phyloP scores from a whole-genome alignment of 2,888 invertebrate genomes.

The Amorpha juglandis region DNA sequence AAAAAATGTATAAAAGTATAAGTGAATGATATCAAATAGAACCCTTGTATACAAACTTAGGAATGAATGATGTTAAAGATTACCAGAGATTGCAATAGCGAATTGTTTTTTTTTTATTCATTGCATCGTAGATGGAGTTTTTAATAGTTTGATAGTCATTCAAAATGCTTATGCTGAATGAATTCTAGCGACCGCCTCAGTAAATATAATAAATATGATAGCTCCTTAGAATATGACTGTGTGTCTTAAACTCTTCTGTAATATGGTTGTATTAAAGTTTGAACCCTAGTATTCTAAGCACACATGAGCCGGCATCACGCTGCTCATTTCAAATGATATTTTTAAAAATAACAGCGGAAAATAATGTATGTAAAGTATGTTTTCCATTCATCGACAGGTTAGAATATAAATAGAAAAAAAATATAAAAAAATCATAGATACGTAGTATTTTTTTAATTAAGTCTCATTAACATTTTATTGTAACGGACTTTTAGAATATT shows the following conservation, averaged over 20 bases:
- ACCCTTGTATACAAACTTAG: conserved; percentile 65
- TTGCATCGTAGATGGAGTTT: conserved; percentile 52
- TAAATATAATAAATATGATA: conserved; percentile 62
- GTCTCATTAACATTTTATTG: conserved; percentile 68
- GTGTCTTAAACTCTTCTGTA: conserved; percentile 63
- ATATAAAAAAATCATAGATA: conserved; percentile 66
- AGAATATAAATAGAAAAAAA: conserved; percentile 59
- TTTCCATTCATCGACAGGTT: conserved; percentile 58
- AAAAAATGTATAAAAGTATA: conserved; percentile 73
- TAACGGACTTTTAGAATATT: conserved; percentile 68
- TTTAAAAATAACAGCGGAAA: conserved; percentile 47
- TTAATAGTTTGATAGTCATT: conserved; percentile 36
- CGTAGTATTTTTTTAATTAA: conserved; percentile 70
- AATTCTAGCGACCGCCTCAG: conserved; percentile 63
- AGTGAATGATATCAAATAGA: conserved; percentile 68
- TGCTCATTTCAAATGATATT: conserved; percentile 43
- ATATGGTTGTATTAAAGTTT: conserved; percentile 67
- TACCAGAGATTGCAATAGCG: conserved; percentile 78
- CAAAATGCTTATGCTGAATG: conserved; percentile 40
- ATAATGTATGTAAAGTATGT: conserved; percentile 43
- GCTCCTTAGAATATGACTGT: conserved; percentile 55
- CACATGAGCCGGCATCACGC: conserved; percentile 44
- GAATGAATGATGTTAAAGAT: conserved; percentile 68
- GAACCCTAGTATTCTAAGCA: conserved; percentile 61
- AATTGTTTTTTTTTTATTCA: conserved; percentile 80